Evolutionary conservation across 2,888 invertebrate species (phyloP).

Genomic region (Leucophora obtusa): DNA sequence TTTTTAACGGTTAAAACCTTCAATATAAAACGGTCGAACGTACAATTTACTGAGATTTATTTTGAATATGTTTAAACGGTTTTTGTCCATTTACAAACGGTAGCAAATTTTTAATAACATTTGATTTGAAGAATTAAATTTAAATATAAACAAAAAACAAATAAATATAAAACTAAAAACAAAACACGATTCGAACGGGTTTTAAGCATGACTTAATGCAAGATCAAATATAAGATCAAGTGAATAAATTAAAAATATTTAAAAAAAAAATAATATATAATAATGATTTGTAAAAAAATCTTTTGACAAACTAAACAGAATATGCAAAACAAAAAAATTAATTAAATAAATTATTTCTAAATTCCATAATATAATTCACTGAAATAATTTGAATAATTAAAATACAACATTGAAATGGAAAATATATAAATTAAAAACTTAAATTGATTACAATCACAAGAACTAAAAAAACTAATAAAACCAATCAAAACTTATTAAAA

Average conservation of each 20-base stretch:
- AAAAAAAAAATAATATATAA: conserved; percentile 18
- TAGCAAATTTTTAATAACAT: background rate
- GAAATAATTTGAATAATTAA: no score
- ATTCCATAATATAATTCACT: no score
- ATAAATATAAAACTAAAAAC: conserved; percentile 1
- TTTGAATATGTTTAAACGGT: background rate
- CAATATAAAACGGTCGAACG: conserved; percentile 27
- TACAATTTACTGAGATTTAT: conserved; percentile 15
- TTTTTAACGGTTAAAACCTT: conserved; percentile 62
- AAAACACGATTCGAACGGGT: background rate
- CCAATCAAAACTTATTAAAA: no score
- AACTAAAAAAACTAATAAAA: no score
- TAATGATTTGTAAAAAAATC: conserved; percentile 7
- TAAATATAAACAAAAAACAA: conserved; percentile 7
- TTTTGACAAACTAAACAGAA: conserved; percentile 21
- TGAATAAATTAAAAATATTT: conserved; percentile 6
- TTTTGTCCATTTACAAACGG: background rate
- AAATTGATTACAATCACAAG: no score
- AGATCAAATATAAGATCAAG: background rate
- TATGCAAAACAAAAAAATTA: background rate
- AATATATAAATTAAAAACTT: no score
- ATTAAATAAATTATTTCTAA: background rate
- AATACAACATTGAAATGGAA: no score
- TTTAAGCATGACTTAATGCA: conserved; percentile 14
- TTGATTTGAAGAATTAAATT: background rate